Evolutionary conservation across 2,888 invertebrate species (phyloP).

Genomic region (Xestia ashworthii): DNA sequence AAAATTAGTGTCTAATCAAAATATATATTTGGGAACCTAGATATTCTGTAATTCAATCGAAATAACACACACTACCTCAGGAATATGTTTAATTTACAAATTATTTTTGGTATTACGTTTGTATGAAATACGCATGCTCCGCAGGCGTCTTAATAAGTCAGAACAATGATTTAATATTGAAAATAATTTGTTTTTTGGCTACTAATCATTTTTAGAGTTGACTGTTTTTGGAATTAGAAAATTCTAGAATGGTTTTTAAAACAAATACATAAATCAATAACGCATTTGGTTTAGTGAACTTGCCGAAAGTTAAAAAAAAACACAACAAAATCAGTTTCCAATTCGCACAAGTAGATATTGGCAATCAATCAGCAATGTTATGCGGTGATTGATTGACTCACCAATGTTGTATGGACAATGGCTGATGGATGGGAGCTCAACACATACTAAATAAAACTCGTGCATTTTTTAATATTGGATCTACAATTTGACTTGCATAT

Average conservation of each 20-base stretch:
- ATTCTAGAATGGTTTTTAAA: slow-evolving; percentile 8
- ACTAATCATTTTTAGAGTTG: not conserved
- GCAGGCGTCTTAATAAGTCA: not conserved
- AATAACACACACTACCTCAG: too few relatives aligned
- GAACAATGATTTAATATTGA: not conserved
- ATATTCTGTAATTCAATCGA: too few relatives aligned
- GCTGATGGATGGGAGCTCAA: slow-evolving; percentile 33
- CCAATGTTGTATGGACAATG: slow-evolving; percentile 21
- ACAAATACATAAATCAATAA: not conserved
- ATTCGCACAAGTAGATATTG: slow-evolving; percentile 30
- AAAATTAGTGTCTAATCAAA: too few relatives aligned
- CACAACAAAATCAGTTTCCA: slow-evolving; percentile 13
- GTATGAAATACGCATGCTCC: too few relatives aligned
- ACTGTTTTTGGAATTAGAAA: not conserved
- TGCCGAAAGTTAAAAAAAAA: slow-evolving; percentile 4
- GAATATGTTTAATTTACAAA: too few relatives aligned
- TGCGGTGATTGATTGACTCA: slow-evolving; percentile 49
- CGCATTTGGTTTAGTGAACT: slow-evolving; percentile 9
- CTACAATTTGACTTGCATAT: not conserved
- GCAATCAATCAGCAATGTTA: slow-evolving; percentile 45
- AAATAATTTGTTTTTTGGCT: not conserved
- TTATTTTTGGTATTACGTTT: too few relatives aligned
- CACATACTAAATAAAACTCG: slow-evolving; percentile 39
- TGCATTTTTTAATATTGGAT: slow-evolving; percentile 27
- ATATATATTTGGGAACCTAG: too few relatives aligned